These are phyloP conservation scores for Chiroxiphia lanceolata DNA, from an alignment of 2,797 vertebrate genomes.

Conservation along the genomic window DNA sequence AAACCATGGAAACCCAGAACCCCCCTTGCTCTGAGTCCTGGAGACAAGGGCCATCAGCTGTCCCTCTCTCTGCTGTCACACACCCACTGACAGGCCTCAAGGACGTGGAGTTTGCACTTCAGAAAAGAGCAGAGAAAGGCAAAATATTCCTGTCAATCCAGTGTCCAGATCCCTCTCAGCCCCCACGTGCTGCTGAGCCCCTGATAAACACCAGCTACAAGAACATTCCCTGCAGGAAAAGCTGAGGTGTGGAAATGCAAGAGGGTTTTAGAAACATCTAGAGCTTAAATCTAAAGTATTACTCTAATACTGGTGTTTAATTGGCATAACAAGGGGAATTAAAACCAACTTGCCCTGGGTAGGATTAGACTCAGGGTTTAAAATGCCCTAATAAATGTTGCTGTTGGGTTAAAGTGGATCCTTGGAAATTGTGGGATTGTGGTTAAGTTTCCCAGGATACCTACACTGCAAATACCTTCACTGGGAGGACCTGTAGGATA, in stretches of 20 bases:
- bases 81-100: not conserved
- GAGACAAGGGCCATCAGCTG: not conserved
- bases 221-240: not conserved
- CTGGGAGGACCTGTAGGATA: not conserved
- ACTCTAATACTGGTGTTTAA: not conserved
- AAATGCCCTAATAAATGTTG: not conserved
- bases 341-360: not conserved
- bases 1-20: not conserved
- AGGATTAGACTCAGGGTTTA: not conserved
- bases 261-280: not conserved
- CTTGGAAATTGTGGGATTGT: not conserved
- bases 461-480: not conserved
- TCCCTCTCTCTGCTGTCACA: not conserved
- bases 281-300: not conserved
- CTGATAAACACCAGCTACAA: not conserved
- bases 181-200: accelerated
- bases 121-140: not conserved
- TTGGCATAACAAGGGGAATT: not conserved
- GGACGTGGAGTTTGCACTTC: not conserved
- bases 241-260: not conserved
- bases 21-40: not conserved
- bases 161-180: not conserved
- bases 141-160: not conserved
- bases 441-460: not conserved
- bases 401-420: not conserved